Base-by-base conservation (phyloP, 2,888 invertebrate genomes). In the Hirtodrosophila trivittata region DNA sequence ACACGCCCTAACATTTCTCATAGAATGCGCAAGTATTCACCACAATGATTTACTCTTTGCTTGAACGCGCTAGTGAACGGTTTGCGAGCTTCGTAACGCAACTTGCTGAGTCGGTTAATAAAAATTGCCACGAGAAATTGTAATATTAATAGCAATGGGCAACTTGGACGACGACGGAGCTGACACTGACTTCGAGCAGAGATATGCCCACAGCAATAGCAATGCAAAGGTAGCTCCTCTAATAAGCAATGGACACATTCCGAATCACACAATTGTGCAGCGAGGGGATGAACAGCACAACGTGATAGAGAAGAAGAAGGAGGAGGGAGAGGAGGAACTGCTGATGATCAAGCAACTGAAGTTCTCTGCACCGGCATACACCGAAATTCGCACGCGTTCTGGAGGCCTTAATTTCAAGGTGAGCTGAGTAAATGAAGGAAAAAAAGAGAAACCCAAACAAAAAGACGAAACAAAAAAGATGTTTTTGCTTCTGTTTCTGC, bases 361-460 rank as follows among this genome's bases (percentile, higher is more conserved):
- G 52, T 88, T 87, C 51, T 83, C 87, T 25, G 68, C 88, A 33
- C 85, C 88, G 60, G 88, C 87, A 0, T 88, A 88, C 49, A 81
- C 76, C 30, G 83, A 89, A 72, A 87, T 89, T 41, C 88, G 88
- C 38, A 83, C 87, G 49, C 75, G 81, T 52, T 75, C 75, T 41
- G 69, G 77, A 67, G 56, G 74, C 39, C 70, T 74, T 5, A 72
- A 68, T 55, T 59, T 75, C 66, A 88, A 89, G 88, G 88, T 89
- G 80, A 87, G 75, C 32, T 3, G 5, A 41, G 14, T 7, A 25
- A 41, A 30, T 30, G 52, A 60, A 25, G 10, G 9, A 13, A 41
- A 18, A 25, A 21, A 28, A 16, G 12, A 54, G 37, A 2, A 21
- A 38, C 25, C 50, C 35, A 35, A 38, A 42, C 8, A 12, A 13